A percentile compares a stretch with the other conserved stretches of the same genome.
Conservation (phyloP, 2,797 vertebrate genomes). For the Labeo calbasu region DNA sequence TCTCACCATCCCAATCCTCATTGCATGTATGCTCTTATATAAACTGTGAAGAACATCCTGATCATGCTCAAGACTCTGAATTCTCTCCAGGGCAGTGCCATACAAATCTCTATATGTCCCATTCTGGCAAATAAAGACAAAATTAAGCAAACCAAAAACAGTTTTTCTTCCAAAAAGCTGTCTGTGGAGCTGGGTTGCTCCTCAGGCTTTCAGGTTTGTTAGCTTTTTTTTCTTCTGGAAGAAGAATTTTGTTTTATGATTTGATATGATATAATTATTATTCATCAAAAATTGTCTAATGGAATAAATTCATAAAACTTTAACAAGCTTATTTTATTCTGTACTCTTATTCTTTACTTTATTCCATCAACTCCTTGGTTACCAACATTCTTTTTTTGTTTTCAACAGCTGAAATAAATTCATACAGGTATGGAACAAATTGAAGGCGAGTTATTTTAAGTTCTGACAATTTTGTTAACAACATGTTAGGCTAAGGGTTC, state of each 20-base stretch:
- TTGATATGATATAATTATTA: background rate
- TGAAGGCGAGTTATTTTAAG: no score
- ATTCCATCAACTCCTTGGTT: no score
- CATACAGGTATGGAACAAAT: no score
- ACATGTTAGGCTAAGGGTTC: background rate
- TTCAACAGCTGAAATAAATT: no score
- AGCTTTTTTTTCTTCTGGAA: no score
- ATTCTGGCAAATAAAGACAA: constrained; percentile 68
- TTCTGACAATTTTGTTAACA: no score
- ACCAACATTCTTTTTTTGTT: no score
- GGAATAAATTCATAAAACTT: background rate
- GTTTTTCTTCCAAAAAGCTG: background rate
- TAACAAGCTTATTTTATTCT: no score
- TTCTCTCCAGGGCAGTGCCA: constrained; percentile 70
- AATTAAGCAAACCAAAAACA: background rate
- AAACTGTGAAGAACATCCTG: constrained; percentile 68
- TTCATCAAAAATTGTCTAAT: background rate
- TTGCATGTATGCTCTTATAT: constrained; percentile 67
- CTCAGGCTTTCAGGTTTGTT: background rate
- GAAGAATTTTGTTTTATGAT: background rate
- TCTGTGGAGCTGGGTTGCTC: background rate
- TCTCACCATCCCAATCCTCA: constrained; percentile 70
- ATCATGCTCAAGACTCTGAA: constrained; percentile 73
- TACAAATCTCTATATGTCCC: constrained; percentile 77
- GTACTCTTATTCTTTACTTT: no score